Conservation (phyloP, 2,888 invertebrate species). For the Yponomeuta malinellus region DNA sequence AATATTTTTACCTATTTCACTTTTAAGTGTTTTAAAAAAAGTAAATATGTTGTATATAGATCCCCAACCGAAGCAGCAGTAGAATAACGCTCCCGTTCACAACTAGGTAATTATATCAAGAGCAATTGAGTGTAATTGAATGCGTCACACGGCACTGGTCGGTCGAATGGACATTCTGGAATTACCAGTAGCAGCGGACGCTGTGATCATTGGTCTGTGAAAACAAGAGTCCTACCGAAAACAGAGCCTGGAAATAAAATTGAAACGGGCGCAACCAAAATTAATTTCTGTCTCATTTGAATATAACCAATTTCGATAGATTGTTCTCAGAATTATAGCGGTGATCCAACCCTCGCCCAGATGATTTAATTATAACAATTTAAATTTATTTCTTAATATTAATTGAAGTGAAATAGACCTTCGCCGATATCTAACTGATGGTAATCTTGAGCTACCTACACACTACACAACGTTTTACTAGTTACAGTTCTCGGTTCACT, state of each 20-base stretch:
- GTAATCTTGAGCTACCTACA: not conserved
- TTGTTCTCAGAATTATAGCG: not conserved
- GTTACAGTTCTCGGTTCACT: not conserved
- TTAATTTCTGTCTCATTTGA: not conserved
- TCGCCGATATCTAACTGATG: too few relatives aligned
- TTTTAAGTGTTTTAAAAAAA: not conserved
- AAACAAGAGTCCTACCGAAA: not conserved
- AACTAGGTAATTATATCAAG: slow-evolving; percentile 68
- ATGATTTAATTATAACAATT: not conserved
- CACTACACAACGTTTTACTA: not conserved
- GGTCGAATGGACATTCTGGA: slow-evolving; percentile 23
- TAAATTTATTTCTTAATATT: not conserved
- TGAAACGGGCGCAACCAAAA: not conserved
- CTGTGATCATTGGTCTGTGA: slow-evolving; percentile 20
- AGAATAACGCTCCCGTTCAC: slow-evolving; percentile 27
- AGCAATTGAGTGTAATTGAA: slow-evolving; percentile 71
- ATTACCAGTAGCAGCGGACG: slow-evolving; percentile 26
- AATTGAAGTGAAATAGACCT: too few relatives aligned
- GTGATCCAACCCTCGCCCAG: not conserved
- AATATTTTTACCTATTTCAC: too few relatives aligned
- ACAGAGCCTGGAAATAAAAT: not conserved
- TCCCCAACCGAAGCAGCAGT: not conserved
- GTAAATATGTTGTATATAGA: not conserved
- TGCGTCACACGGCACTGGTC: slow-evolving; percentile 37
- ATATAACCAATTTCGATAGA: not conserved